Percentiles rank a stretch among this genome's conserved stretches.
Conservation (phyloP, 2,888 invertebrate species). For the Leucophora obtusa region DNA sequence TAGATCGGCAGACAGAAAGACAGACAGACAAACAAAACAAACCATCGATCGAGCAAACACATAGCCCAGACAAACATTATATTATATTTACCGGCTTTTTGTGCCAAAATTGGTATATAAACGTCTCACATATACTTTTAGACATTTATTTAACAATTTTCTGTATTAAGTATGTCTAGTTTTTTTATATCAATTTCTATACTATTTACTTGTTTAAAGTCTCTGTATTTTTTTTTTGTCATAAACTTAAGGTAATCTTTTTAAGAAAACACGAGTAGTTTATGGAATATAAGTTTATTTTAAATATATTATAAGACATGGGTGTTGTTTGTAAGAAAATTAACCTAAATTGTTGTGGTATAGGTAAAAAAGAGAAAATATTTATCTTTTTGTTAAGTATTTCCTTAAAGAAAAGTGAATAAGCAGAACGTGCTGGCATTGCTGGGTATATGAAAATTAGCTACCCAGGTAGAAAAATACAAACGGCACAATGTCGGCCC, state of each 20-base stretch:
- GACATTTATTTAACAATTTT: conserved; percentile 59
- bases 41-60: no score
- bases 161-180: conserved; percentile 34
- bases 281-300: conserved; percentile 35
- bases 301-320: conserved; percentile 36
- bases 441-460: background rate
- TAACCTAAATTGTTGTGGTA: conserved; percentile 42
- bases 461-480: no score
- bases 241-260: conserved; percentile 37
- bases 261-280: conserved; percentile 8
- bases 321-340: conserved; percentile 48
- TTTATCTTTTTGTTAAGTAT: conserved; percentile 3
- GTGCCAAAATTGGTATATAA: conserved; percentile 64
- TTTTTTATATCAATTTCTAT: background rate
- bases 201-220: background rate
- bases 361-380: conserved; percentile 20
- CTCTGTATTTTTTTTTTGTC: conserved; percentile 4
- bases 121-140: conserved; percentile 61
- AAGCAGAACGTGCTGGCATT: background rate
- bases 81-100: conserved; percentile 58
- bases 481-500: no score
- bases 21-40: conserved; percentile 9
- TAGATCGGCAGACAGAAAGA: background rate
- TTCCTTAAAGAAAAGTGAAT: background rate
- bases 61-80: conserved; percentile 30